Base-by-base conservation (phyloP, 2,888 invertebrate species). In the Phymatocera aterrima region DNA sequence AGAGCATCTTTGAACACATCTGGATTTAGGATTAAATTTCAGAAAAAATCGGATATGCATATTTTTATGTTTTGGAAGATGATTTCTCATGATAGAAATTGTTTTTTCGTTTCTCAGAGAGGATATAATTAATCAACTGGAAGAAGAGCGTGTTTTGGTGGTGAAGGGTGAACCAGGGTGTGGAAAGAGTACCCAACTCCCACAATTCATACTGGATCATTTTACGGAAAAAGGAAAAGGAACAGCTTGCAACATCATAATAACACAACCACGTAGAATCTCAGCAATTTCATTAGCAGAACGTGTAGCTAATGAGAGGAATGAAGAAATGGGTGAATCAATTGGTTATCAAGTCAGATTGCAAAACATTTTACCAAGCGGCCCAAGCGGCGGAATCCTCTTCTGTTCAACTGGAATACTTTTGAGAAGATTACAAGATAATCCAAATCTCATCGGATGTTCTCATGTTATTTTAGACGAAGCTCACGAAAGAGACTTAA, bases 401-500 rank as follows among this genome's bases (percentile, higher is more conserved):
- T 96, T 94, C 87, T 95, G 95, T 84, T 95, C 96, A 0, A 94
- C 94, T 0, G 96, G 95, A 12, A 91, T 94, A 0, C 84, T 94
- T 2, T 86, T 94, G 28, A 88, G 91, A 65, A 91, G 91, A 79
- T 79, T 93, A 34, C 91, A 91, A 81, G 79, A 79, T 2, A 91
- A 92, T 87, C 91, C 91, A 0, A 83, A 81, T 8, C 88, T 95
- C 1, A 84, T 88, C 15, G 93, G 93, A 12, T 93, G 94, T 80
- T 92, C 94, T 0, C 95, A 95, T 87, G 92, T 96, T 0, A 92
- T 96, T 68, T 90, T 96, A 78, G 96, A 96, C 87, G 96, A 96
- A 85, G 95, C 94, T 0, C 96, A 96, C 87, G 95, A 95, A 85
- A 91, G 95, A 5, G 94, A 93, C 82, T 92, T 95, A 0, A 94